Conservation (phyloP, 1,140 invertebrate species). For the Musca vetustissima region DNA sequence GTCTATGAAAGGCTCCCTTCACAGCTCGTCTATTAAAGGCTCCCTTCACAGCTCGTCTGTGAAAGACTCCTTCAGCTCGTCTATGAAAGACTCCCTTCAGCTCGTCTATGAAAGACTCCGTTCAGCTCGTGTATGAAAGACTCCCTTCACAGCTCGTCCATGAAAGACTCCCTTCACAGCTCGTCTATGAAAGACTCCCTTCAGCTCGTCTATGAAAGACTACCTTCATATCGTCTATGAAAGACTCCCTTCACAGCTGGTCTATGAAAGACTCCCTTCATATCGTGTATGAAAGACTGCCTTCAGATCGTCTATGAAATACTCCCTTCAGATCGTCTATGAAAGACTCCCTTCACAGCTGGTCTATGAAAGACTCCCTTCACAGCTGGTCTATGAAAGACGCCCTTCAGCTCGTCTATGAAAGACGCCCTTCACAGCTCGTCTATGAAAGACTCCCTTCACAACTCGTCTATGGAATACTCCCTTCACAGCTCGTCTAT, state of each 20-base stretch:
- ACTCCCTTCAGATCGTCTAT: too few species aligned
- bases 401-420: too few species aligned
- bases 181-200: too few species aligned
- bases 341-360: constrained; percentile 49
- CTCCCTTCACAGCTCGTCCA: constrained; percentile 63
- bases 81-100: constrained; percentile 46
- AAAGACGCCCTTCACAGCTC: too few species aligned
- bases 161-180: too few species aligned
- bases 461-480: constrained; percentile 70
- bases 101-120: constrained; percentile 71
- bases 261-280: too few species aligned
- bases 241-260: constrained; percentile 57
- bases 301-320: constrained; percentile 70
- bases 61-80: too few species aligned
- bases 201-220: constrained; percentile 70
- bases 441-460: constrained; percentile 71
- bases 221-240: too few species aligned
- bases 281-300: too few species aligned
- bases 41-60: constrained; percentile 62
- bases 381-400: too few species aligned
- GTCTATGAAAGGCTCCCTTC: constrained; percentile 71
- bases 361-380: constrained; percentile 71
- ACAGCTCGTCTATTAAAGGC: too few species aligned
- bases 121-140: too few species aligned
- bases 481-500: constrained; percentile 62